These are phyloP conservation scores for Phrynosoma blainvillii DNA, from an alignment of 2,113 vertebrate species.

Conservation along the genomic window DNA sequence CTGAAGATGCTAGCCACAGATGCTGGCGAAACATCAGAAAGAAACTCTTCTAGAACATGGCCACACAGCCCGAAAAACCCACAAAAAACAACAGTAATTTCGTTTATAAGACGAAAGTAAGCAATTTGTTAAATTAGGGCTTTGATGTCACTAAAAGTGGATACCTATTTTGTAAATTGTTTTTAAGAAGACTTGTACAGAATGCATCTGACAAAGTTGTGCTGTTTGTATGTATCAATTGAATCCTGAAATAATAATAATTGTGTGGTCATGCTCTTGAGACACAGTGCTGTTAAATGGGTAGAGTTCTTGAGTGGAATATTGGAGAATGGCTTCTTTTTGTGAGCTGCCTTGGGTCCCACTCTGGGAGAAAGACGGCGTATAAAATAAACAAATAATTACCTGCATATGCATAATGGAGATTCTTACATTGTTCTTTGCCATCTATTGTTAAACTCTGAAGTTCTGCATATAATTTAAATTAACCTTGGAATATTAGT, in stretches of 20 bases:
- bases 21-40: too few relatives aligned
- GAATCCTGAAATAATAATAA: slow-evolving; percentile 37
- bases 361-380: too few relatives aligned
- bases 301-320: slow-evolving; percentile 53
- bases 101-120: background rate
- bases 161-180: slow-evolving; percentile 33
- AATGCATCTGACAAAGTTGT: slow-evolving; percentile 49
- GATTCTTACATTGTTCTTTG: slow-evolving; percentile 45
- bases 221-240: slow-evolving; percentile 44
- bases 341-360: too few relatives aligned
- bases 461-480: background rate
- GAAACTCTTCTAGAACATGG: too few relatives aligned
- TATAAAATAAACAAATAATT: background rate
- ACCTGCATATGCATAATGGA: slow-evolving; percentile 49
- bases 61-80: too few relatives aligned
- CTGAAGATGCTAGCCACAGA: too few relatives aligned
- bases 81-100: background rate
- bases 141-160: slow-evolving; percentile 36
- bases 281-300: slow-evolving; percentile 50
- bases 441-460: slow-evolving; percentile 33
- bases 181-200: slow-evolving; percentile 5
- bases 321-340: slow-evolving; percentile 53
- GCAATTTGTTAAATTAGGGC: slow-evolving; percentile 36
- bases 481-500: background rate
- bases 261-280: background rate